A percentile compares a stretch with the other conserved stretches of the same genome.
These are phyloP conservation scores for Meloidogyne hapla DNA, from an alignment of 1,140 invertebrate genomes.

Conservation along the genomic window DNA sequence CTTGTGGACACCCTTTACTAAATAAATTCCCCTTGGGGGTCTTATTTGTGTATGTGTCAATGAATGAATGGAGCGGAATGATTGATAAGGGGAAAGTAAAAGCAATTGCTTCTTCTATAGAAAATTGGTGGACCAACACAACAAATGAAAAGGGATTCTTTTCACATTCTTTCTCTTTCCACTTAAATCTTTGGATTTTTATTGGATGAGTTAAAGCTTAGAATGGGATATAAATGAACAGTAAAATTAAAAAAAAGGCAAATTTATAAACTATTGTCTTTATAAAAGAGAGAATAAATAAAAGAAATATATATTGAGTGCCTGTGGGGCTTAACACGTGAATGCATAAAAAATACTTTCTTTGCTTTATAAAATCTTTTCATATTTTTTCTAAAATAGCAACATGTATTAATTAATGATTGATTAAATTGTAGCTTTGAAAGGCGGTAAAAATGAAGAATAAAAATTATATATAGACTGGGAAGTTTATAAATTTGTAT, in stretches of 20 bases:
- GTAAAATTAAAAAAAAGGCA: background rate
- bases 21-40: conserved; percentile 5
- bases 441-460: background rate
- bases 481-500: too few relatives aligned
- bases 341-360: background rate
- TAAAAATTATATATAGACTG: too few relatives aligned
- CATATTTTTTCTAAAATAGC: background rate
- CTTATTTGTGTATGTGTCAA: background rate
- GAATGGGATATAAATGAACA: background rate
- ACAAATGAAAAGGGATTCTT: background rate
- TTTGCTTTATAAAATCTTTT: background rate
- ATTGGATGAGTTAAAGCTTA: background rate
- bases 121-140: background rate
- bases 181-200: background rate
- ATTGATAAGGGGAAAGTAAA: background rate
- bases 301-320: background rate
- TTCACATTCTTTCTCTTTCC: background rate
- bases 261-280: background rate
- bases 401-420: conserved; percentile 1
- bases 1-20: background rate
- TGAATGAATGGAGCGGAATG: conserved; percentile 5
- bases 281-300: background rate
- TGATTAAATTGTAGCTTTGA: background rate
- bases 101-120: background rate
- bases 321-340: background rate